Conservation (phyloP, 2,888 invertebrate genomes). For the Platycheirus albimanus region DNA sequence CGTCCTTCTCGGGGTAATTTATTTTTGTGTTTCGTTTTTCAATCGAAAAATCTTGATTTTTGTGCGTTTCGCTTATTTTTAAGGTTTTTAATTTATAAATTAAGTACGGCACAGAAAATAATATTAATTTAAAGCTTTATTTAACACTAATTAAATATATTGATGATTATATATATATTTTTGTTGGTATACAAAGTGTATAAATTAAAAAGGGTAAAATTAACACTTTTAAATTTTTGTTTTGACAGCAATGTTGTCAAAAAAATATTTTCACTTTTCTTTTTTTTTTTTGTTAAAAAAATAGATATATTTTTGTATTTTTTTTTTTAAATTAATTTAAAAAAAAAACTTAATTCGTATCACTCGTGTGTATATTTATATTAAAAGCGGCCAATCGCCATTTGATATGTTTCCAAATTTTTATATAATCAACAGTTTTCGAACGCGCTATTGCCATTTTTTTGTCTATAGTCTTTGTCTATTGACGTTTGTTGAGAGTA, state of each 20-base stretch:
- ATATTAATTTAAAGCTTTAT: slow-evolving; percentile 62
- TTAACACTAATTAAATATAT: slow-evolving; percentile 41
- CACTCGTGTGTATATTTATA: slow-evolving; percentile 52
- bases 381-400: slow-evolving; percentile 84
- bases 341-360: slow-evolving; percentile 58
- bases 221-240: not conserved
- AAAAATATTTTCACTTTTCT: slow-evolving; percentile 8
- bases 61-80: slow-evolving; percentile 62
- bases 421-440: slow-evolving; percentile 82
- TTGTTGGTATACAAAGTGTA: slow-evolving; percentile 44
- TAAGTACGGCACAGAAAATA: slow-evolving; percentile 72
- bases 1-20: not conserved
- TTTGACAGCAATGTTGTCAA: slow-evolving; percentile 27
- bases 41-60: slow-evolving; percentile 74
- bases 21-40: slow-evolving; percentile 11
- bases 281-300: slow-evolving; percentile 17
- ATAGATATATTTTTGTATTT: slow-evolving; percentile 21
- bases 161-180: slow-evolving; percentile 30
- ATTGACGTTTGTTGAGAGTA: slow-evolving; percentile 49
- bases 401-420: slow-evolving; percentile 92
- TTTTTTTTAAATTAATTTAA: too few species aligned
- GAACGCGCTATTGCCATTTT: slow-evolving; percentile 78
- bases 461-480: slow-evolving; percentile 47
- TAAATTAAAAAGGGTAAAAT: slow-evolving; percentile 27
- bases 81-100: slow-evolving; percentile 32